A percentile compares a stretch with the other conserved stretches of the same genome.
phyloP scores from a whole-genome alignment of 2,888 invertebrate genomes.

The Stenchaetothrips biformis region DNA sequence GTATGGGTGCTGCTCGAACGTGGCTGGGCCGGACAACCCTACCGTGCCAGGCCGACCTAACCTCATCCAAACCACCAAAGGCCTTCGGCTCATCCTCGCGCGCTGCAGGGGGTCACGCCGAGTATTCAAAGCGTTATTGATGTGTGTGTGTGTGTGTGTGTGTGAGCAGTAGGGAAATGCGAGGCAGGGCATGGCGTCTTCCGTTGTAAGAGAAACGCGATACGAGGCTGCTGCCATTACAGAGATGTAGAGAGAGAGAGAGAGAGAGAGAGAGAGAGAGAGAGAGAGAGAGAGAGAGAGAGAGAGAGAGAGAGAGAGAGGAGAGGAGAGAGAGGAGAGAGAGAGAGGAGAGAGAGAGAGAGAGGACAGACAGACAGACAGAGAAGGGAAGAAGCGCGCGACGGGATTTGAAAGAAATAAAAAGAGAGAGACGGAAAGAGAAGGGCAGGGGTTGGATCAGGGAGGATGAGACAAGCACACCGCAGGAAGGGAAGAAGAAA shows the following conservation, averaged over 20 bases:
- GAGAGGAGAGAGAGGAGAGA: neutral
- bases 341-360: neutral
- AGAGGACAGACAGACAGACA: no score
- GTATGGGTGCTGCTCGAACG: neutral
- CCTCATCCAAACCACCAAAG: neutral
- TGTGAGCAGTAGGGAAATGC: neutral
- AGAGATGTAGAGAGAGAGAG: neutral
- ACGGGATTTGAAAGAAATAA: neutral
- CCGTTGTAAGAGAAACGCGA: conserved; percentile 22
- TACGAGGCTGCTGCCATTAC: neutral
- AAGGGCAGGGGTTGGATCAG: neutral
- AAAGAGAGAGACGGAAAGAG: neutral
- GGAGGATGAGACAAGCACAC: neutral
- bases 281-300: neutral
- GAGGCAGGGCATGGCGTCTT: neutral
- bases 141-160: neutral
- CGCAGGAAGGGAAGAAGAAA: neutral
- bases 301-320: neutral
- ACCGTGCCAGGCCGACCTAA: neutral
- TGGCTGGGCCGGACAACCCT: neutral
- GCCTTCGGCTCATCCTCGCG: neutral
- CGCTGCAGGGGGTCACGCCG: neutral
- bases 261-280: neutral
- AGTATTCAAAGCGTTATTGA: neutral
- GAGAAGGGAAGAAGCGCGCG: no score